Conservation (phyloP, 2,797 vertebrate genomes). For the Crenichthys baileyi region DNA sequence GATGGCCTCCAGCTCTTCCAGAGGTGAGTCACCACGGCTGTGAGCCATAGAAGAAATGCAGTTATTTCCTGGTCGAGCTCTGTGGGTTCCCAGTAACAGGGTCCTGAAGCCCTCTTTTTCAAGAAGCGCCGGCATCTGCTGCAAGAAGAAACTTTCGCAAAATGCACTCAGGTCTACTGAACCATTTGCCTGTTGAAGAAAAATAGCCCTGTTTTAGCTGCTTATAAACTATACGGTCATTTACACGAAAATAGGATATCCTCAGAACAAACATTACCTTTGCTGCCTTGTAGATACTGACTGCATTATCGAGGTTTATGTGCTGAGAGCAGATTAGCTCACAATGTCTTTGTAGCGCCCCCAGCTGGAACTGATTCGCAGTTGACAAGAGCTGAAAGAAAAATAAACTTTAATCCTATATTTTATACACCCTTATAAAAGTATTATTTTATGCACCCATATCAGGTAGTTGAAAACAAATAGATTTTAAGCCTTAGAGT, state of each 20-base stretch:
- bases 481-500: neutral
- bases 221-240: neutral
- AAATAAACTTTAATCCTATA: neutral
- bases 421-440: too few species aligned
- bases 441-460: neutral
- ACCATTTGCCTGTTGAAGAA: constrained; percentile 82
- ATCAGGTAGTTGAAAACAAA: neutral
- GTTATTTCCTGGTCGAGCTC: constrained; percentile 83
- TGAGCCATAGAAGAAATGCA: constrained; percentile 49
- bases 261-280: constrained; percentile 82
- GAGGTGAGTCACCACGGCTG: constrained; percentile 82
- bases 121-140: constrained; percentile 91
- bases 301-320: constrained; percentile 88
- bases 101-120: constrained; percentile 89
- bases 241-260: neutral
- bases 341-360: constrained; percentile 91
- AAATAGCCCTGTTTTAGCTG: neutral
- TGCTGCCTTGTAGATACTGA: constrained; percentile 91
- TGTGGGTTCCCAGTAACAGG: constrained; percentile 85
- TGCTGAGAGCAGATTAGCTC: constrained; percentile 91
- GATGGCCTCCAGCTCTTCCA: constrained; percentile 88
- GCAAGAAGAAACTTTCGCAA: constrained; percentile 94
- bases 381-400: constrained; percentile 87
- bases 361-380: constrained; percentile 92
- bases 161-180: constrained; percentile 87